A percentile compares a stretch with the other conserved stretches of the same genome.
Conservation (phyloP, 2,888 invertebrate genomes). For the Dexiosoma caninum region DNA sequence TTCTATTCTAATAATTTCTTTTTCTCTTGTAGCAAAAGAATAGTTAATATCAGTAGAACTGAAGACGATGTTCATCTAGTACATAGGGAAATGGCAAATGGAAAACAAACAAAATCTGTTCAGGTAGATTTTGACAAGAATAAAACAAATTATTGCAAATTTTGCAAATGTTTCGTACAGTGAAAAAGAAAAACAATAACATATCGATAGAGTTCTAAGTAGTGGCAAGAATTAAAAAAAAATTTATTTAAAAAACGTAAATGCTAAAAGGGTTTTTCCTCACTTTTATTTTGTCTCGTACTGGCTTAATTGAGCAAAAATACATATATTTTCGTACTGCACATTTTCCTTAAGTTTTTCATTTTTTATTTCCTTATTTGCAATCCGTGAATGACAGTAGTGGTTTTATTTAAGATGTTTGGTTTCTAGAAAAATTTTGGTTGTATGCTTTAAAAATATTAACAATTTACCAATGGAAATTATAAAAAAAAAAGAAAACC, state of each 20-base stretch:
- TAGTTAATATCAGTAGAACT: constrained; percentile 86
- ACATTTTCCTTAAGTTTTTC: constrained; percentile 68
- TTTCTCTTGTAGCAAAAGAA: constrained; percentile 83
- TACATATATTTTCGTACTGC: constrained; percentile 49
- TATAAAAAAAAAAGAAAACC: no score
- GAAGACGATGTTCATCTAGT: constrained; percentile 87
- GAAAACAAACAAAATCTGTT: constrained; percentile 86
- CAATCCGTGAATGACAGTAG: constrained; percentile 47
- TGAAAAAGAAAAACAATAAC: constrained; percentile 6
- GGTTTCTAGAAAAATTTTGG: constrained; percentile 35
- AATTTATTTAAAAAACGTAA: no score
- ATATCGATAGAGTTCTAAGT: constrained; percentile 53
- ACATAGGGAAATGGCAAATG: constrained; percentile 84
- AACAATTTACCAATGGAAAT: constrained; percentile 35
- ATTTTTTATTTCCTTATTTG: constrained; percentile 69
- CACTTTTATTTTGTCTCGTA: constrained; percentile 23
- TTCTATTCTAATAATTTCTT: constrained; percentile 70
- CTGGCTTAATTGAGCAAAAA: constrained; percentile 14
- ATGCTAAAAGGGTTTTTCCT: constrained; percentile 22
- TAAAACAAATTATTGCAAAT: not conserved
- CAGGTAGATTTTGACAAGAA: constrained; percentile 80
- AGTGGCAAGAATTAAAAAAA: constrained; percentile 18
- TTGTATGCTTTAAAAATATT: constrained; percentile 52
- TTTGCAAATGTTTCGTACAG: constrained; percentile 6
- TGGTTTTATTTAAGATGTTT: constrained; percentile 25